Evolutionary conservation across 2,888 invertebrate species (phyloP).

Genomic region (Opisthograptis luteolata): DNA sequence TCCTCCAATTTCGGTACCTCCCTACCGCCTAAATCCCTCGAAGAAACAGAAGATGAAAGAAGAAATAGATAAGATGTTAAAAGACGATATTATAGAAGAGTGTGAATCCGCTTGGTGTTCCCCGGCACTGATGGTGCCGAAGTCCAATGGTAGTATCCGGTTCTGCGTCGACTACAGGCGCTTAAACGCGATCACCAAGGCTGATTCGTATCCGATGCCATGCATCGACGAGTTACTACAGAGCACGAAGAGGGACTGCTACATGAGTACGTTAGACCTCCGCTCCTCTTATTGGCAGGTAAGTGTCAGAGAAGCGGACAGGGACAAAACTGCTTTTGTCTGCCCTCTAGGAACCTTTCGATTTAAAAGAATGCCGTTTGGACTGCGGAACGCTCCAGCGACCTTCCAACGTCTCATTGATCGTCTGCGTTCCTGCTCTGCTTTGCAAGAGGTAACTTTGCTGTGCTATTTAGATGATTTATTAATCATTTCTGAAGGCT

Average conservation of each 20-base stretch:
- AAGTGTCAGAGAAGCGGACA: background rate
- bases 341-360: conserved; percentile 1
- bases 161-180: conserved; percentile 4
- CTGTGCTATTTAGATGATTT: background rate
- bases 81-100: conserved; percentile 46
- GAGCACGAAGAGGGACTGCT: background rate
- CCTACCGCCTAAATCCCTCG: background rate
- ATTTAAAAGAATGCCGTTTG: background rate
- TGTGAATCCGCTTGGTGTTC: conserved; percentile 56
- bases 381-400: background rate
- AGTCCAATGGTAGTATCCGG: background rate
- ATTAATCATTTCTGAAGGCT: background rate
- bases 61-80: background rate
- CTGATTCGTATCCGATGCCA: conserved; percentile 3
- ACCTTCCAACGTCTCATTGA: background rate
- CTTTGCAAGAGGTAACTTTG: background rate
- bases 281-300: background rate
- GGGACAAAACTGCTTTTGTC: background rate
- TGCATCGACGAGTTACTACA: background rate
- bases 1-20: conserved; percentile 3
- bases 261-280: background rate
- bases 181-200: conserved; percentile 2
- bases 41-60: background rate
- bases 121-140: conserved; percentile 50
- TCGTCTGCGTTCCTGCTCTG: background rate